A percentile compares a stretch with the other conserved stretches of the same genome.
These are phyloP conservation scores for Guaruba guarouba DNA, from an alignment of 2,113 vertebrate genomes.

Conservation along the genomic window DNA sequence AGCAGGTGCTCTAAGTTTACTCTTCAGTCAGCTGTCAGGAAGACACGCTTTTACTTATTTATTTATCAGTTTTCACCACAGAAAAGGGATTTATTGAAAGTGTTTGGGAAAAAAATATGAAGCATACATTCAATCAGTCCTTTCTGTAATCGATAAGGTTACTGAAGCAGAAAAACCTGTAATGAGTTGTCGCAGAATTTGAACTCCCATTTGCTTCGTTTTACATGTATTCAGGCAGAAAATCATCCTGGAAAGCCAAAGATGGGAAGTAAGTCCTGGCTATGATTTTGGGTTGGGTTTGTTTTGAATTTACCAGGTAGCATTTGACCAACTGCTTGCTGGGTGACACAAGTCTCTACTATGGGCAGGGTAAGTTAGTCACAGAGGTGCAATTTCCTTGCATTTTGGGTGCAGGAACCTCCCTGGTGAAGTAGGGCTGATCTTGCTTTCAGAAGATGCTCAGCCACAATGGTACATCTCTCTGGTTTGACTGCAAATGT, in stretches of 20 bases:
- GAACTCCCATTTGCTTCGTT: slow-evolving; percentile 48
- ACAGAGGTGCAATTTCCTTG: neutral
- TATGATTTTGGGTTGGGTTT: neutral
- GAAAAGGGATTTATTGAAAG: slow-evolving; percentile 58
- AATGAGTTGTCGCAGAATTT: slow-evolving; percentile 59
- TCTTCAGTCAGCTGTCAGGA: slow-evolving; percentile 67
- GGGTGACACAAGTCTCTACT: neutral
- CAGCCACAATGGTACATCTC: rapidly evolving
- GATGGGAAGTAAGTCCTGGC: slow-evolving; percentile 10
- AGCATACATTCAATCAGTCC: slow-evolving; percentile 34
- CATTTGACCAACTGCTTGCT: neutral
- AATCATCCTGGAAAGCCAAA: slow-evolving; percentile 3
- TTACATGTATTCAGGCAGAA: slow-evolving; percentile 58
- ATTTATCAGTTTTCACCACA: slow-evolving; percentile 22
- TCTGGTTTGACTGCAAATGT: neutral
- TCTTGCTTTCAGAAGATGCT: neutral
- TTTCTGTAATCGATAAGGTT: slow-evolving; percentile 58
- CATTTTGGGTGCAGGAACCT: neutral
- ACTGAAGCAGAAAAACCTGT: slow-evolving; percentile 63
- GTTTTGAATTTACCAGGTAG: slow-evolving; percentile 3
- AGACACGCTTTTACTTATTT: slow-evolving; percentile 53
- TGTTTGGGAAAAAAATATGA: slow-evolving; percentile 53
- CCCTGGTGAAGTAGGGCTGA: neutral
- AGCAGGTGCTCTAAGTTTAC: slow-evolving; percentile 76
- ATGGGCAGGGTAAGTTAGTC: neutral